Evolutionary conservation across 2,888 invertebrate species (phyloP).

Genomic region (Stenchaetothrips biformis): DNA sequence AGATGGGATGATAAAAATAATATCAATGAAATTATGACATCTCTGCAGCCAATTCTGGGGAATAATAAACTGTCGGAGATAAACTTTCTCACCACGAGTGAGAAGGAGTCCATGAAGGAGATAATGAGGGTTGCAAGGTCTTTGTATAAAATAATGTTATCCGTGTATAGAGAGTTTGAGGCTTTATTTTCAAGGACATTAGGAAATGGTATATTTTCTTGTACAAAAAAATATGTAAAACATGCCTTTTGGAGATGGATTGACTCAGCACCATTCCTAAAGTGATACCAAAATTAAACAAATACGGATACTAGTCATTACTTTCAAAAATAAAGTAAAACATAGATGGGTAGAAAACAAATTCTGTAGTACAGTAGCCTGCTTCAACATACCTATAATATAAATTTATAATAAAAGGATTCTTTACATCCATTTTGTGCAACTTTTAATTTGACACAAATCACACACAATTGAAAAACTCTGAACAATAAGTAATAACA

Average conservation of each 20-base stretch:
- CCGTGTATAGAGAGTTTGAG: not conserved
- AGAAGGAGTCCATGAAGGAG: not conserved
- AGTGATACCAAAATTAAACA: not conserved
- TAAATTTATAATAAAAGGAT: not conserved
- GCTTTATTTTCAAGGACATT: not conserved
- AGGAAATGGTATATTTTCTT: not conserved
- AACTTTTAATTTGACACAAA: not conserved
- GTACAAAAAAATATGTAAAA: not conserved
- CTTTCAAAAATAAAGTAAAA: not conserved
- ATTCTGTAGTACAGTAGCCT: not conserved
- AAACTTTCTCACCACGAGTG: not conserved
- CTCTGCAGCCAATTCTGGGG: not conserved
- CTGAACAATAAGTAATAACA: no score
- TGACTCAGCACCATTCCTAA: not conserved
- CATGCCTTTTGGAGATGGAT: constrained; percentile 1
- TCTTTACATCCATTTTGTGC: not conserved
- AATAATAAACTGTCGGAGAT: not conserved
- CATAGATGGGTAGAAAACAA: not conserved
- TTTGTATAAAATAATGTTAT: not conserved
- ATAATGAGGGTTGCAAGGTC: not conserved
- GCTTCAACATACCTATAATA: not conserved
- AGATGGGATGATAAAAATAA: not conserved
- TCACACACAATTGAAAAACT: no score
- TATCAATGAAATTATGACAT: not conserved
- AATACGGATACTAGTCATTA: not conserved